A percentile compares a stretch with the other conserved stretches of the same genome.
Evolutionary conservation across 1,140 invertebrate genomes (phyloP).

Genomic region (Leptonema lineaticorne): DNA sequence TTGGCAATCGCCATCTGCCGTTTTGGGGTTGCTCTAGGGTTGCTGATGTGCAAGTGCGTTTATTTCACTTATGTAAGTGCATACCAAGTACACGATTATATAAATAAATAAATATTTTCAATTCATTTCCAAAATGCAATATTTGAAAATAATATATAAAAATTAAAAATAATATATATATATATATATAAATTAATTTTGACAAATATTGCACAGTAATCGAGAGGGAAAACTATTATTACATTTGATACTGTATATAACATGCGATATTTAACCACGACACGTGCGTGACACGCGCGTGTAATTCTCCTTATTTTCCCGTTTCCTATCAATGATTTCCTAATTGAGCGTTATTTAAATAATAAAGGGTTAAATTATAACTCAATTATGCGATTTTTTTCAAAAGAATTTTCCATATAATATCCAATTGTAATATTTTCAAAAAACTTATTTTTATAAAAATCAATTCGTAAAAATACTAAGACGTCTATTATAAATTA

Average conservation of each 20-base stretch:
- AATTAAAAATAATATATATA: neutral
- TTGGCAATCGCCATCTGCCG: conserved; percentile 21
- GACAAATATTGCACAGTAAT: neutral
- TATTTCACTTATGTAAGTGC: conserved; percentile 1
- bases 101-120: neutral
- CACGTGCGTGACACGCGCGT: neutral
- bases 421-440: neutral
- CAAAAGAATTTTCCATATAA: neutral
- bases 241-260: neutral
- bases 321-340: neutral
- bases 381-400: neutral
- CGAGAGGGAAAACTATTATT: neutral
- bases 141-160: neutral
- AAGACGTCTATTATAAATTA: neutral
- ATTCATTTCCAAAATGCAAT: neutral
- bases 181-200: neutral
- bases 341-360: neutral
- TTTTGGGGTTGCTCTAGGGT: neutral
- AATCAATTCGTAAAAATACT: neutral
- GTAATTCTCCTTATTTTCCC: neutral
- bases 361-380: neutral
- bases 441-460: neutral
- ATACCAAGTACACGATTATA: neutral
- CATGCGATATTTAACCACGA: conserved; percentile 1
- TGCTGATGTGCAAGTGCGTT: conserved; percentile 18